Evolutionary conservation across 2,888 invertebrate genomes (phyloP).

Genomic region (Myathropa florea): DNA sequence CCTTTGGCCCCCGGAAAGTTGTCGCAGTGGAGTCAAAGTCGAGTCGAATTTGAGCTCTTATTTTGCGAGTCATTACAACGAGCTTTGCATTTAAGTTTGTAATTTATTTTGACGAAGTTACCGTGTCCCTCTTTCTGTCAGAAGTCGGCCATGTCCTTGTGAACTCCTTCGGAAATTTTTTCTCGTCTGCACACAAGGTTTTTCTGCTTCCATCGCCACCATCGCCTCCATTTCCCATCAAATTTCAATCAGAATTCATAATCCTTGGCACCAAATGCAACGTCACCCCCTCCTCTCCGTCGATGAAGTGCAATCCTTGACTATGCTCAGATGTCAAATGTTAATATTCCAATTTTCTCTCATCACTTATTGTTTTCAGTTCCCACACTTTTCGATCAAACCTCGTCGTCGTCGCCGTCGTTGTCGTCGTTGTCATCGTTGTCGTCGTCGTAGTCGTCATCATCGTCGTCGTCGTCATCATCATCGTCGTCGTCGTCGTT

Average conservation of each 20-base stretch:
- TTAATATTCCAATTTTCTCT: constrained; percentile 56
- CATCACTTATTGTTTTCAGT: constrained; percentile 25
- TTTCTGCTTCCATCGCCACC: not conserved
- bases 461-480: constrained; percentile 22
- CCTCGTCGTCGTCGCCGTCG: too few relatives aligned
- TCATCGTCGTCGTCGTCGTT: too few relatives aligned
- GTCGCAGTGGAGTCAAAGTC: constrained; percentile 57
- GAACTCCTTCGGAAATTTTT: too few relatives aligned
- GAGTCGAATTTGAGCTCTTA: constrained; percentile 57
- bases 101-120: not conserved
- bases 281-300: not conserved
- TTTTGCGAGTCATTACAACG: constrained; percentile 57
- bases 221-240: not conserved
- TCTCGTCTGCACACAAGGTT: not conserved
- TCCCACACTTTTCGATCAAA: not conserved
- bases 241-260: not conserved
- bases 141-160: too few relatives aligned
- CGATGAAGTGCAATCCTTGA: constrained; percentile 34
- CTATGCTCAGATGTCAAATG: constrained; percentile 11
- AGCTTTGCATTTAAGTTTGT: not conserved
- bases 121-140: too few relatives aligned
- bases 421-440: constrained; percentile 32
- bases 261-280: not conserved
- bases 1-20: too few relatives aligned
- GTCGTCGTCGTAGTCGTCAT: constrained; percentile 28